Evolutionary conservation across 30 jellyfish, hydroid and myxozoan genomes (phyloP).

Genomic region (Sanderia malayensis): DNA sequence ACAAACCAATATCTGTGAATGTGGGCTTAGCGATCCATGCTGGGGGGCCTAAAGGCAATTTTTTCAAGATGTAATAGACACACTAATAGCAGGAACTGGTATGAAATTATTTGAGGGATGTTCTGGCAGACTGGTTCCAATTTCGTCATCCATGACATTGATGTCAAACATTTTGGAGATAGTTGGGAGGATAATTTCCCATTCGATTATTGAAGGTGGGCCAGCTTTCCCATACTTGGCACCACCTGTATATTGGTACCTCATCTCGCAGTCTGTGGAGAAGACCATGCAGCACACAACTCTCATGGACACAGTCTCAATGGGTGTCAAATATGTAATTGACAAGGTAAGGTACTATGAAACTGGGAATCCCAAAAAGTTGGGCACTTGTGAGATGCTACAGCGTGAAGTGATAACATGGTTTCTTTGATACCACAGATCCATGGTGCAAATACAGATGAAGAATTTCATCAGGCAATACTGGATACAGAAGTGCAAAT

Average conservation of each 20-base stretch:
- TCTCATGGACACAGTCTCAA: not conserved
- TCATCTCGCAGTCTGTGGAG: not conserved
- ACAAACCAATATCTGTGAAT: not conserved
- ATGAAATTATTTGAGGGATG: not conserved
- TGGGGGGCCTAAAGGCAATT: not conserved
- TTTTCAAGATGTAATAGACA: not conserved
- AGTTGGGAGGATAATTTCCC: not conserved
- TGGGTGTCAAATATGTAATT: not conserved
- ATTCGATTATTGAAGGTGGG: not conserved
- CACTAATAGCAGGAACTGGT: not conserved
- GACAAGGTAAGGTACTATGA: not conserved
- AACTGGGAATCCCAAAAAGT: too few relatives aligned
- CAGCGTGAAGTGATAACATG: too few relatives aligned
- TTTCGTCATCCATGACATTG: not conserved
- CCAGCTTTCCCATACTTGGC: not conserved
- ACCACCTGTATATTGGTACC: not conserved
- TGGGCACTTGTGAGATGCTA: not conserved
- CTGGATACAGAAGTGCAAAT: not conserved
- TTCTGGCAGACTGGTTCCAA: not conserved
- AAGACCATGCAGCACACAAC: not conserved
- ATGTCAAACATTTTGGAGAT: not conserved
- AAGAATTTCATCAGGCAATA: not conserved
- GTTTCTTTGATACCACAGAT: not conserved
- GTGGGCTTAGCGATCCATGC: not conserved
- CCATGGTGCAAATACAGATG: not conserved